Evolutionary conservation across 2,888 invertebrate genomes (phyloP), one percentile per base, ranked within the genome.

Genomic region (Pseudolycoriella hygida): DNA sequence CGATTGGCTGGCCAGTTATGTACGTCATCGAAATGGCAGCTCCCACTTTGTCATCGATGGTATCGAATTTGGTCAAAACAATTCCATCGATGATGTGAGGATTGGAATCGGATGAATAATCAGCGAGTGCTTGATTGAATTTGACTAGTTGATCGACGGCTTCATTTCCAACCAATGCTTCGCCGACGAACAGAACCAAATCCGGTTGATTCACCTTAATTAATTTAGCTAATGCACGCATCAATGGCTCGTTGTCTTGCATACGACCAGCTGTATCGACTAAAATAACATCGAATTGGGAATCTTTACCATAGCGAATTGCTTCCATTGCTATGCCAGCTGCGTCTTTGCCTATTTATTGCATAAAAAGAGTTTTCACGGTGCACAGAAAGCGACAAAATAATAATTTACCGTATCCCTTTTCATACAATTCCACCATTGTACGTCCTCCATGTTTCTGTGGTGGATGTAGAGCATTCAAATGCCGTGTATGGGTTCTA

Each of bases 1-100:
- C 92, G 45, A 99, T 98, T 0, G 98, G 98, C 65, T 99, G 97
- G 0, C 98, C 98, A 0, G 98, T 99, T 50, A 97, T 94, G 65
- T 98, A 99, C 0, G 98, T 96, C 98, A 99, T 99, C 14, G 98
- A 98, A 55, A 99, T 94, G 15, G 98, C 97, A 38, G 98, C 98
- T 10, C 98, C 98, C 18, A 98, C 87, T 49, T 98, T 97, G 65
- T 99, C 98, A 63, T 99, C 98, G 56, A 99, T 97, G 1, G 98
- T 99, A 65, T 99, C 98, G 68, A 99, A 99, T 68, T 99, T 99
- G 6, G 98, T 98, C 41, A 99, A 73, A 11, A 99, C 94, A 54
- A 99, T 99, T 43, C 98, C 98, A 67, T 99, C 98, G 54, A 99
- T 96, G 40, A 92, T 77, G 59, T 92, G 90, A 0, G 93, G 90